Conservation (phyloP, 92 coral and sea anemone species). For the Siderastrea radians region DNA sequence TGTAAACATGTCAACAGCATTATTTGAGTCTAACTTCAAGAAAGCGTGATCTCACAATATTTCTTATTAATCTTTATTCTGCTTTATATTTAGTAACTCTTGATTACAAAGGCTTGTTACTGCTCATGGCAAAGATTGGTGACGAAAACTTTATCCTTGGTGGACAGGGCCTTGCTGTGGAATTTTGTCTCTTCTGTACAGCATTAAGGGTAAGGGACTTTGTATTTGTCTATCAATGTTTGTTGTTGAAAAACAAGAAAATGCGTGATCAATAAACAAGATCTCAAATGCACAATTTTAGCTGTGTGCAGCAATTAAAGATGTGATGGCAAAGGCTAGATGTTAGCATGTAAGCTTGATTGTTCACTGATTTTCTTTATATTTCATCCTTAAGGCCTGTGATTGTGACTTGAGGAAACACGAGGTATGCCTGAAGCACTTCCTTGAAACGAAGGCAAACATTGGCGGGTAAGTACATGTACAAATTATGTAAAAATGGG, state of each 20-base stretch:
- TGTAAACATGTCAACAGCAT: neutral
- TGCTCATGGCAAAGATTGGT: neutral
- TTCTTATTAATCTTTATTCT: neutral
- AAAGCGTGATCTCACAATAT: neutral
- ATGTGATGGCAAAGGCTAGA: no score
- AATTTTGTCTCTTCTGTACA: neutral
- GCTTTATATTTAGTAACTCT: neutral
- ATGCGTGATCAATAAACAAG: no score
- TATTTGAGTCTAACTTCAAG: neutral
- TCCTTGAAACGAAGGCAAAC: constrained; percentile 40
- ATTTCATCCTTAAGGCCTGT: constrained; percentile 13
- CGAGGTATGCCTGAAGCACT: constrained; percentile 34
- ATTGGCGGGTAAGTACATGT: constrained; percentile 38
- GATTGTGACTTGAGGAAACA: constrained; percentile 25
- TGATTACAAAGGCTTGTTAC: neutral
- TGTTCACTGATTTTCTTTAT: no score
- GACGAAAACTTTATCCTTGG: neutral
- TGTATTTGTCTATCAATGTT: neutral
- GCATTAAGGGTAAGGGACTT: neutral
- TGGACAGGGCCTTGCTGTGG: neutral
- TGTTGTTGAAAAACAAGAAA: no score
- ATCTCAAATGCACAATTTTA: no score
- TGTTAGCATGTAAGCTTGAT: no score
- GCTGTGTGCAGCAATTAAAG: no score
- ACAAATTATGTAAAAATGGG: no score